Conservation (phyloP, 1,140 invertebrate genomes). For the Streblospio benedicti region DNA sequence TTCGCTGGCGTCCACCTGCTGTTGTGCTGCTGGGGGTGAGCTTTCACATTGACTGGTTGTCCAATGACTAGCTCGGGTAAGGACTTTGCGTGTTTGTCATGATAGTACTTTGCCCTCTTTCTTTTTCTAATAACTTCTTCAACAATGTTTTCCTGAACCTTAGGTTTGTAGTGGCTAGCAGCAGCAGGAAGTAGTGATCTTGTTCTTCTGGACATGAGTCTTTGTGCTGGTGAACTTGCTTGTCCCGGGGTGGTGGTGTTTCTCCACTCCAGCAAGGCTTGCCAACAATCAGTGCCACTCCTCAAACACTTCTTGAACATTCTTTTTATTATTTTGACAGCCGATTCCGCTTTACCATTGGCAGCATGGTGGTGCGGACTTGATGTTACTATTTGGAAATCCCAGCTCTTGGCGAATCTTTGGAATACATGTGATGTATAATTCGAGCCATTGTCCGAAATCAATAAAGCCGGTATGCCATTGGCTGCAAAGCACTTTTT, state of each 20-base stretch:
- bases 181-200: constrained; percentile 22
- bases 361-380: constrained; percentile 16
- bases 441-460: too few relatives aligned
- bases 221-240: constrained; percentile 19
- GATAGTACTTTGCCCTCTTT: too few relatives aligned
- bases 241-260: constrained; percentile 24
- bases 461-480: constrained; percentile 24
- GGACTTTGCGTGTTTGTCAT: too few relatives aligned
- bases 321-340: constrained; percentile 24
- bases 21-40: too few relatives aligned
- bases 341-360: constrained; percentile 26
- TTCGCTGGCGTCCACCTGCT: too few relatives aligned
- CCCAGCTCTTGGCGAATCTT: constrained; percentile 24
- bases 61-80: too few relatives aligned
- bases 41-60: too few relatives aligned
- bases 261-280: constrained; percentile 21
- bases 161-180: too few relatives aligned
- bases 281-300: constrained; percentile 13
- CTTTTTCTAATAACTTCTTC: too few relatives aligned
- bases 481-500: too few relatives aligned
- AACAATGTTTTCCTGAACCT: too few relatives aligned
- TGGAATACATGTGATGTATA: constrained; percentile 19
- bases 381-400: constrained; percentile 18
- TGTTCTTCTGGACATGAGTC: constrained; percentile 20
- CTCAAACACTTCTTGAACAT: constrained; percentile 22